Percentiles rank a stretch among this genome's conserved stretches.
Evolutionary conservation across 2,888 invertebrate species (phyloP).

Genomic region (Hirtodrosophila duncani): DNA sequence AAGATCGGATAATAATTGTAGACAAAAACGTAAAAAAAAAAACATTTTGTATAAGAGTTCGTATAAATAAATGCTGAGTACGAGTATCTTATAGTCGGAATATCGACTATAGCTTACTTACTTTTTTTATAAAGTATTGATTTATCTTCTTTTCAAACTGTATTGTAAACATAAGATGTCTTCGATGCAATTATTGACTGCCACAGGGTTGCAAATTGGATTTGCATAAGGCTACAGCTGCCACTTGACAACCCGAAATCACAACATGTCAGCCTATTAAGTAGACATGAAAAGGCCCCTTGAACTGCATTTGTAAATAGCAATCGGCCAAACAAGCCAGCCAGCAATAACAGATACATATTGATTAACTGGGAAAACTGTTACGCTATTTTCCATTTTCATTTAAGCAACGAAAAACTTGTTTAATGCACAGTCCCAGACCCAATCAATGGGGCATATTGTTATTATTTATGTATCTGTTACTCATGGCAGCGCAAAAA

Average conservation of each 20-base stretch:
- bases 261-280: conserved; percentile 70
- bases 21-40: no score
- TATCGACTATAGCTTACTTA: no score
- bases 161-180: not conserved
- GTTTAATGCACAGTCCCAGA: conserved; percentile 44
- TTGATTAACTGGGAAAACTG: conserved; percentile 38
- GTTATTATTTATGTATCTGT: conserved; percentile 68
- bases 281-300: conserved; percentile 49
- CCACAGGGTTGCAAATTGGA: conserved; percentile 20
- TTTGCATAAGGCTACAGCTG: conserved; percentile 11
- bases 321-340: conserved; percentile 20
- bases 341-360: conserved; percentile 34
- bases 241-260: conserved; percentile 59
- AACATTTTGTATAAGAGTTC: no score
- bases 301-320: conserved; percentile 36
- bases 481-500: conserved; percentile 61
- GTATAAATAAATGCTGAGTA: no score
- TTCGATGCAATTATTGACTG: conserved; percentile 19
- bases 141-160: no score
- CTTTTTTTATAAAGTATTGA: no score
- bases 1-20: no score
- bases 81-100: no score
- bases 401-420: conserved; percentile 32
- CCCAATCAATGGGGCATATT: conserved; percentile 64
- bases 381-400: conserved; percentile 46